Evolutionary conservation across 2,113 vertebrate species (phyloP), one percentile per base, ranked within the genome.

Genomic region (Varanus salvator): DNA sequence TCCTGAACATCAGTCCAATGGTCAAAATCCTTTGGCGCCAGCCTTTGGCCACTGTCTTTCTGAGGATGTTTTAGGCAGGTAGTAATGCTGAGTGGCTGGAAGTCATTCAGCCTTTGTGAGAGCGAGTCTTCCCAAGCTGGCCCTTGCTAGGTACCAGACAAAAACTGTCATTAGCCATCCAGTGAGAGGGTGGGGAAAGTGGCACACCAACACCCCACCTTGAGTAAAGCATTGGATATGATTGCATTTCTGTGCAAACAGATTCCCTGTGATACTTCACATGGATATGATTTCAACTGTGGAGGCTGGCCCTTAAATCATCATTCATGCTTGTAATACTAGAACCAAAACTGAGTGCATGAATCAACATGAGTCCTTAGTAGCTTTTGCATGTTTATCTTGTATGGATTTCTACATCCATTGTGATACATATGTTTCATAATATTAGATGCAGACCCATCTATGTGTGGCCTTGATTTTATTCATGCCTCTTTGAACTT

Each of bases 401-500:
- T 66, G n/a, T 34, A 68, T 60, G 21, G 12, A 74, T 34, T 27
- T 86, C 64, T 14, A 34, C 68, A 38, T 29, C 31, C 25, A 76
- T 19, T 12, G 31, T 80, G 64, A 34, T 48, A 77, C 60, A 52
- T 72, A 25, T 81, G 14, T 75, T 75, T 86, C 44, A 74, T 81
- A 34, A 19, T 75, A 9, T 54, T 68, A 27, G 48, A n/a, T 27
- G 8, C 17, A 7, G 31, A 64, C 34, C 50, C 12, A 64, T 80
- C 48, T 81, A 19, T 44, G 34, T 7, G 57, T 27, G 34, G 52
- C 31, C 68, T 74, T 86, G 54, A 44, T 66, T 81, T 75, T 81
- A 90, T 12, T 23, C 25, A 34, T 50, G 19, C 31, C 38, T 75
- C 78, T 76, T 76, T 90, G 85, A 90, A 83, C 31, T 76, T 8